phyloP scores from a whole-genome alignment of 1,140 invertebrate genomes.

The Zaprionus davidi region DNA sequence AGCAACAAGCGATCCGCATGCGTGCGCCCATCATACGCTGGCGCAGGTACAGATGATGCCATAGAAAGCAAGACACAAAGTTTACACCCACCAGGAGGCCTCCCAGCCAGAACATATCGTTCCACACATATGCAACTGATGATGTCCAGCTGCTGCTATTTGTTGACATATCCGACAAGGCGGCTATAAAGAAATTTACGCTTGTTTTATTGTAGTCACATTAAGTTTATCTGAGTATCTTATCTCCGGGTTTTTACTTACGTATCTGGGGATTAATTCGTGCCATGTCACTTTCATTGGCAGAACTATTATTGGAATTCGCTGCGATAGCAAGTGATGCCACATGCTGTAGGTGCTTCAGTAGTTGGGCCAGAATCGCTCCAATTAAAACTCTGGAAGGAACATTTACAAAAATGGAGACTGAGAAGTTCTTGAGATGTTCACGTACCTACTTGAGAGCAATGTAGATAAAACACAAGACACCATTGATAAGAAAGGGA shows the following conservation, averaged over 20 bases:
- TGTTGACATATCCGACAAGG: background rate
- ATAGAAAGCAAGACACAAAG: conserved; percentile 76
- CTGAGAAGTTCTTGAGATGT: background rate
- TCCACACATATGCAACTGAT: conserved; percentile 43
- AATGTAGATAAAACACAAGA: conserved; percentile 83
- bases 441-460: conserved; percentile 81
- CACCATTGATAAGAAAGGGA: conserved; percentile 83
- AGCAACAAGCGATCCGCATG: conserved; percentile 87
- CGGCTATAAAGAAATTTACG: background rate
- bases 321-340: background rate
- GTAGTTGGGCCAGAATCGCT: conserved; percentile 84
- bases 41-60: conserved; percentile 83
- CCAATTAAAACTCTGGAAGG: conserved; percentile 84
- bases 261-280: background rate
- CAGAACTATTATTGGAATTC: background rate
- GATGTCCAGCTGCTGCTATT: background rate
- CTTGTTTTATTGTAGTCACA: background rate
- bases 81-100: conserved; percentile 67
- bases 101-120: conserved; percentile 70
- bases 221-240: background rate
- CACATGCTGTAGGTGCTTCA: conserved; percentile 75
- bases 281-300: background rate
- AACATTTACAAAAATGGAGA: background rate
- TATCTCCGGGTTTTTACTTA: background rate
- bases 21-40: conserved; percentile 83